Conservation (phyloP, 2,888 invertebrate species). For the Agrenia bidenticulata region DNA sequence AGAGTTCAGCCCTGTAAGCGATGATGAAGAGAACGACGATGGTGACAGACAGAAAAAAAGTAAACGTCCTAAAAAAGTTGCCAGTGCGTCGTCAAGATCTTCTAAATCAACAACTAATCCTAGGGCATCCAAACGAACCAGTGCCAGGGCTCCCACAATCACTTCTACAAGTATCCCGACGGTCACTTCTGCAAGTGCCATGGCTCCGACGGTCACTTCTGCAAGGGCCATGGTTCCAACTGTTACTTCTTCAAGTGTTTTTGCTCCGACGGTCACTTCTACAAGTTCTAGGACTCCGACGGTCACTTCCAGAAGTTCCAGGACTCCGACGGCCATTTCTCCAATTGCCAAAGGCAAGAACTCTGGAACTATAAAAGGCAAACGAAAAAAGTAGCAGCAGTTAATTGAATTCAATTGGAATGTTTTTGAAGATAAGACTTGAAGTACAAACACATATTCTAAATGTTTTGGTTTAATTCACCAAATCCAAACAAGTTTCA, state of each 20-base stretch:
- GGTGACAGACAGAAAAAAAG: slow-evolving; percentile 7
- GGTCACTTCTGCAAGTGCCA: neutral
- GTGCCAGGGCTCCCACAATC: neutral
- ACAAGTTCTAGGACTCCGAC: too few species aligned
- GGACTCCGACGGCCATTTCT: too few species aligned
- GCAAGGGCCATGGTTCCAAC: neutral
- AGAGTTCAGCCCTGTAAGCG: slow-evolving; percentile 30
- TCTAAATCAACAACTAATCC: neutral
- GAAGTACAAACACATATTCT: too few species aligned
- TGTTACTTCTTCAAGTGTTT: neutral
- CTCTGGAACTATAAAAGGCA: too few species aligned
- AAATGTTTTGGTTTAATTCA: too few species aligned
- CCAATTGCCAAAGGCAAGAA: too few species aligned
- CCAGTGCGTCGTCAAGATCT: neutral
- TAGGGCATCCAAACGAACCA: neutral
- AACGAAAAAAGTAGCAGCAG: too few species aligned
- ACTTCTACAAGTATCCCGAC: neutral
- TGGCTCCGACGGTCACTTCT: neutral
- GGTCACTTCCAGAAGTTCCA: too few species aligned
- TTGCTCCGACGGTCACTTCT: too few species aligned
- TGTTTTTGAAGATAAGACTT: too few species aligned
- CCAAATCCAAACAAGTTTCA: too few species aligned
- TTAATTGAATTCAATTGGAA: too few species aligned
- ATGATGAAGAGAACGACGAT: slow-evolving; percentile 24
- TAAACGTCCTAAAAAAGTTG: neutral